Conservation (phyloP, 2,113 vertebrate species). For the Dendropsophus ebraccatus region DNA sequence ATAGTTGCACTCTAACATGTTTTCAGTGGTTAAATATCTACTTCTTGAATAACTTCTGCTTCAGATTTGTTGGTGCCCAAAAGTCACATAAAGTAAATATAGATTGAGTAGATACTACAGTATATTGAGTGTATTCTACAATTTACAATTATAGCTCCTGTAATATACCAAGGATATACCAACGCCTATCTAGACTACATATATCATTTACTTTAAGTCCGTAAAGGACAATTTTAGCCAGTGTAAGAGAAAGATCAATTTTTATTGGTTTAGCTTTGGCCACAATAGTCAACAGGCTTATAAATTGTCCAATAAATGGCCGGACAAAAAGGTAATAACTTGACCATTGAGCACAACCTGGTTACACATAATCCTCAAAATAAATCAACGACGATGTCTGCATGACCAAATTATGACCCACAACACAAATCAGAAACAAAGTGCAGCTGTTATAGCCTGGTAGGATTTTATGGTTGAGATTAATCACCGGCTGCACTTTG, state of each 20-base stretch:
- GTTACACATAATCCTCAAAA: neutral
- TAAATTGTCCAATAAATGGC: slow-evolving; percentile 27
- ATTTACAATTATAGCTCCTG: neutral
- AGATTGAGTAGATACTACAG: too few relatives aligned
- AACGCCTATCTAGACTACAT: neutral
- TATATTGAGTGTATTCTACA: too few relatives aligned
- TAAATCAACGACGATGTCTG: slow-evolving; percentile 39
- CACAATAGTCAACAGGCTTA: slow-evolving; percentile 1
- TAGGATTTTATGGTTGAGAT: neutral
- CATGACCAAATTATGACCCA: slow-evolving; percentile 8
- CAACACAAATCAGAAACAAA: slow-evolving; percentile 32
- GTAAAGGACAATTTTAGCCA: slow-evolving; percentile 9
- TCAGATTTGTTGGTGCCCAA: neutral
- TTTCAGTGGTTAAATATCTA: neutral
- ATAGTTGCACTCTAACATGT: neutral
- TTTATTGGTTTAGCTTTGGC: slow-evolving; percentile 33
- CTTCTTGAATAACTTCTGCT: neutral
- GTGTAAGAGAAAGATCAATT: slow-evolving; percentile 19
- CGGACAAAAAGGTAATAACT: slow-evolving; percentile 20
- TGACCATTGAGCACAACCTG: slow-evolving; percentile 31
- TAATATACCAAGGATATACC: neutral
- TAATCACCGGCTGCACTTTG: neutral
- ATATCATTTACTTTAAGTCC: slow-evolving; percentile 11
- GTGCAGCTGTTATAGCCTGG: neutral
- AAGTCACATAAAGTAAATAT: too few relatives aligned